Evolutionary conservation across 2,888 invertebrate genomes (phyloP), one percentile per base, ranked within the genome.

Genomic region (Hoplodrina ambigua): DNA sequence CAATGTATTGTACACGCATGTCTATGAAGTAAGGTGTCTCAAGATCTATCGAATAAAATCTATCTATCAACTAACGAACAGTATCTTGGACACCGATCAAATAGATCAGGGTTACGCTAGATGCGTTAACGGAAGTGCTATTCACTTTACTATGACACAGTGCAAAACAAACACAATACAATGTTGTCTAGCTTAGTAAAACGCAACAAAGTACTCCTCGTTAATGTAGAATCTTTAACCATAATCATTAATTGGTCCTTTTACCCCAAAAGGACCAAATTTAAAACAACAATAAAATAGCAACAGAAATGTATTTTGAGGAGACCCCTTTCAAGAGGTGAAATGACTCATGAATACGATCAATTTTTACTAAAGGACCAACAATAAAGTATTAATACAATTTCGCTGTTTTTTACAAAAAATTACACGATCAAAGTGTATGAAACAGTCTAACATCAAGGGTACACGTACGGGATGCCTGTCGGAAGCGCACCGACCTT

Each of bases 401-500:
- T 0, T 1, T 10, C 2, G 2, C 37, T 37, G 10, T 10, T 3
- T 33, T 5, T 4, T 33, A 33, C 33, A 33, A 33, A 33, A 30
- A 30, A 2, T 4, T 7, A 33, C 33, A 33, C 33, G 33, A 33
- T 33, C 33, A 33, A 25, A 33, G 33, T 33, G 33, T 33, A 6
- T 33, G 7, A 33, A 33, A 25, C 2, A 25, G 25, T 25, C 25
- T 2, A 25, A 77, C 61, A 81, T 72, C 77, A 82, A 79, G 75
- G 72, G 65, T 58, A 50, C 66, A 54, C 66, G 64, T 74, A 71
- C 72, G 70, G 78, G 69, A 73, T 67, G 72, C 60, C 11, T 53
- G 49, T 53, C 69, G 79, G 79, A 78, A 78, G 82, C 71, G 63
- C 49, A 64, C 41, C 59, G 81, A 56, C 88, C 88, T 87, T 86